These are phyloP conservation scores for Drosophila sulfurigaster DNA, from an alignment of 1,140 invertebrate genomes.

Conservation along the genomic window DNA sequence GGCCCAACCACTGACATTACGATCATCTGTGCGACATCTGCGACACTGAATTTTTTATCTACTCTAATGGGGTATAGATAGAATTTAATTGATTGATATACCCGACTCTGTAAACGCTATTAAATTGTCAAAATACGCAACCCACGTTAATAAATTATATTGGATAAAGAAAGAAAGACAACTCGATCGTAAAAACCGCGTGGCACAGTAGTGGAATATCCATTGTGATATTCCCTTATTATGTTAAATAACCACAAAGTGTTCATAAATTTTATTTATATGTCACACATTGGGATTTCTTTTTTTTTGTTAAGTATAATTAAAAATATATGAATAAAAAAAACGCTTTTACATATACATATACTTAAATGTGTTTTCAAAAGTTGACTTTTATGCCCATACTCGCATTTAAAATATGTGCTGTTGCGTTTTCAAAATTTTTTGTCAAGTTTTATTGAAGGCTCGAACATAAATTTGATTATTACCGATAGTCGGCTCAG, in stretches of 20 bases:
- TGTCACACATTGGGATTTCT: constrained; percentile 62
- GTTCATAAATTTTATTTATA: constrained; percentile 76
- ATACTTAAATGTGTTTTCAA: constrained; percentile 37
- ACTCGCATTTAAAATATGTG: constrained; percentile 33
- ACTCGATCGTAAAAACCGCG: constrained; percentile 50
- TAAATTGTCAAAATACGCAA: constrained; percentile 77
- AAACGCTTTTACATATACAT: constrained; percentile 43
- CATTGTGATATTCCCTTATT: constrained; percentile 58
- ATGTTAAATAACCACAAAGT: constrained; percentile 75
- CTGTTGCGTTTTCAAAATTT: constrained; percentile 42
- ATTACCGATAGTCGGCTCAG: constrained; percentile 54
- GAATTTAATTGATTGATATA: constrained; percentile 64
- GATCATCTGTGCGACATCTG: constrained; percentile 42
- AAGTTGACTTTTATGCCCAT: constrained; percentile 39
- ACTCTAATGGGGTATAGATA: constrained; percentile 6
- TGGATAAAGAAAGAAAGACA: constrained; percentile 24
- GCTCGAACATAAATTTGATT: constrained; percentile 67
- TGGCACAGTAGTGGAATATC: constrained; percentile 65
- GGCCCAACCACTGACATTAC: not conserved
- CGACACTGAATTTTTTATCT: constrained; percentile 4
- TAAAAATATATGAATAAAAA: constrained; percentile 71
- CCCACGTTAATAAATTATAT: constrained; percentile 67
- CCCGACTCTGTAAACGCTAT: constrained; percentile 49
- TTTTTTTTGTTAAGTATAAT: constrained; percentile 60
- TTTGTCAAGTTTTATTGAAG: constrained; percentile 44